Evolutionary conservation across 2,113 vertebrate genomes (phyloP).

Genomic region (Globicephala melas): DNA sequence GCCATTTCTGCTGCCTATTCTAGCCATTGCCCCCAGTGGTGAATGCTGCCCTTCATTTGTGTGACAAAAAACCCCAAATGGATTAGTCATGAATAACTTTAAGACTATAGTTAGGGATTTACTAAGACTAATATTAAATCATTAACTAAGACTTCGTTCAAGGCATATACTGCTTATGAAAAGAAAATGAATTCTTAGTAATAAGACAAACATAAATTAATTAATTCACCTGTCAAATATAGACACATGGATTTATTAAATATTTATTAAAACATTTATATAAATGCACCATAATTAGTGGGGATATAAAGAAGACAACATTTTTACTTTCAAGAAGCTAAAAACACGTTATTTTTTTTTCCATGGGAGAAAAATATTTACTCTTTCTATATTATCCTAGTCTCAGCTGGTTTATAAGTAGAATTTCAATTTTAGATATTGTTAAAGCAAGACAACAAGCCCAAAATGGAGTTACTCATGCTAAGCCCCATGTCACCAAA

Average conservation of each 20-base stretch:
- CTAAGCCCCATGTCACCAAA: background rate
- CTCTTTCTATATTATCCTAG: background rate
- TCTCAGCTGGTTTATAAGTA: background rate
- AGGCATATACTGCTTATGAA: background rate
- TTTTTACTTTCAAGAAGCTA: constrained; percentile 7
- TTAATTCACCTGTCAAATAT: background rate
- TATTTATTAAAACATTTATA: background rate
- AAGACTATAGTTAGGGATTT: background rate
- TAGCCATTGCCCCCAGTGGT: background rate
- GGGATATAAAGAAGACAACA: background rate
- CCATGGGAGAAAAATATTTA: background rate
- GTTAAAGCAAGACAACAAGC: background rate
- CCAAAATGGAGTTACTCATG: background rate
- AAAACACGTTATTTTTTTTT: background rate
- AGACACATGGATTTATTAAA: background rate
- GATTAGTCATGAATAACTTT: background rate
- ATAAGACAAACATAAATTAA: background rate
- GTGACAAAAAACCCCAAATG: background rate
- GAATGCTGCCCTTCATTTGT: background rate
- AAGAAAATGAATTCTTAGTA: background rate
- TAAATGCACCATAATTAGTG: background rate
- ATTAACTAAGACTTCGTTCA: background rate
- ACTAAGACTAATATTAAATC: background rate
- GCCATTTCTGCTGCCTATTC: background rate
- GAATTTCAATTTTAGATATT: background rate